These are phyloP conservation scores for Craniophora ligustri DNA, from an alignment of 2,888 invertebrate species.

Conservation along the genomic window DNA sequence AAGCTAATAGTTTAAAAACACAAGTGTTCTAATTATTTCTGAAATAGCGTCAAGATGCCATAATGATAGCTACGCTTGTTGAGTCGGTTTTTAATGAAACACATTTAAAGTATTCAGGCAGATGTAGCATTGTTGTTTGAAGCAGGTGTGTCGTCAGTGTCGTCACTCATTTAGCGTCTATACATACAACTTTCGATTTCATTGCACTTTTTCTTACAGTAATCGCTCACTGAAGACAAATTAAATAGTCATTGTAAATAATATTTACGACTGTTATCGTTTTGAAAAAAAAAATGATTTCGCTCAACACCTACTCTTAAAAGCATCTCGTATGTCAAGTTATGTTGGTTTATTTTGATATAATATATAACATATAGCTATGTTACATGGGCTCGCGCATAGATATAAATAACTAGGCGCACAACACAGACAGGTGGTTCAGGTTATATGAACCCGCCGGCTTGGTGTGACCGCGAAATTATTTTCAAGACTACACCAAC, in stretches of 20 bases:
- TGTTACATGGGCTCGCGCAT: slow-evolving; percentile 81
- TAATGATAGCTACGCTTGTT: slow-evolving; percentile 19
- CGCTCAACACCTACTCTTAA: slow-evolving; percentile 20
- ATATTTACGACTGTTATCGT: slow-evolving; percentile 34
- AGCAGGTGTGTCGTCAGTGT: no score
- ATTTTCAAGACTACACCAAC: slow-evolving; percentile 88
- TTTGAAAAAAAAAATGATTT: slow-evolving; percentile 18
- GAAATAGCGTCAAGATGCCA: slow-evolving; percentile 27
- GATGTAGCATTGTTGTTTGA: slow-evolving; percentile 49
- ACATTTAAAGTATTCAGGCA: slow-evolving; percentile 36
- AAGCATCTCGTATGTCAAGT: slow-evolving; percentile 33
- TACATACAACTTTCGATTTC: slow-evolving; percentile 57
- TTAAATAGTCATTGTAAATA: slow-evolving; percentile 43
- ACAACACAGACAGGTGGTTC: slow-evolving; percentile 87
- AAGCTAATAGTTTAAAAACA: slow-evolving; percentile 18
- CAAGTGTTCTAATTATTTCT: slow-evolving; percentile 29
- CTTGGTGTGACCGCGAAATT: slow-evolving; percentile 88
- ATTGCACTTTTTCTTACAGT: slow-evolving; percentile 50
- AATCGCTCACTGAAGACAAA: slow-evolving; percentile 49
- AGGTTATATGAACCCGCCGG: slow-evolving; percentile 85
- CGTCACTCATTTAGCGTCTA: slow-evolving; percentile 42
- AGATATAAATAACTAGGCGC: slow-evolving; percentile 88
- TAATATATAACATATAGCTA: slow-evolving; percentile 61
- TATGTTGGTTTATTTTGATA: slow-evolving; percentile 48
- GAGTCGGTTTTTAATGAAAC: slow-evolving; percentile 12